Evolutionary conservation across 2,797 vertebrate species (phyloP), one percentile per base, ranked within the genome.

Genomic region (Phalanger gymnotis): DNA sequence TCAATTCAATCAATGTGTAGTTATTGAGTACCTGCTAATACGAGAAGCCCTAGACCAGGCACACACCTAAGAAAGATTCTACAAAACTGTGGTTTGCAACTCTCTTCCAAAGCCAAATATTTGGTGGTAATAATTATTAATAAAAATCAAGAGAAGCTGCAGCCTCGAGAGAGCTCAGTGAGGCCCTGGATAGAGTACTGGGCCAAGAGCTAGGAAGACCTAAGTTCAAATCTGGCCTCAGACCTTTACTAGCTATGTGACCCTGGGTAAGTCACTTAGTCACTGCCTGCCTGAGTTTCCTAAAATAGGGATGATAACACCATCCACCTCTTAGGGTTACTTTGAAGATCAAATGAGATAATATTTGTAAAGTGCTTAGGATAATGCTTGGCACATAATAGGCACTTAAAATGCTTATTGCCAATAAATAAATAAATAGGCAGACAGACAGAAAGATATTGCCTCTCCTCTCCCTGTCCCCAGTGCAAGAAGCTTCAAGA

Each of bases 31-130:
- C 93, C 19, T 73, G 27, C 2, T 55, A 66, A 96, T 94, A 52
- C 30, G 0, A 73, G 92, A 55, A 81, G 28, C 10, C 94, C 94
- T 93, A 55, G 4, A 2, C 1, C 91, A 91, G 28, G 52, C 25
- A 94, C 51, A 95, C 40, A 90, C 92, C 91, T 66, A 94, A 66
- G 52, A 94, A 55, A 55, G 22, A 34, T 1, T 1, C 10, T 93
- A 27, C 53, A 94, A 89, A 47, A 52, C 11, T 53, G 51, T 16
- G 31, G 53, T 96, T 95, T 92, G 93, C 93, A 96, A 96, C 47
- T 40, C 56, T 92, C 53, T 93, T 94, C 47, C 53, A 93, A 90
- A 12, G 55, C 27, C 40, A 97, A 56, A 19, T 92, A 91, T 57
- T 95, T 94, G 90, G 19, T 66, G 40, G 28, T 90, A 25, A 93